phyloP scores from a whole-genome alignment of 2,888 invertebrate species.

The Pachycephus smyrnensis region DNA sequence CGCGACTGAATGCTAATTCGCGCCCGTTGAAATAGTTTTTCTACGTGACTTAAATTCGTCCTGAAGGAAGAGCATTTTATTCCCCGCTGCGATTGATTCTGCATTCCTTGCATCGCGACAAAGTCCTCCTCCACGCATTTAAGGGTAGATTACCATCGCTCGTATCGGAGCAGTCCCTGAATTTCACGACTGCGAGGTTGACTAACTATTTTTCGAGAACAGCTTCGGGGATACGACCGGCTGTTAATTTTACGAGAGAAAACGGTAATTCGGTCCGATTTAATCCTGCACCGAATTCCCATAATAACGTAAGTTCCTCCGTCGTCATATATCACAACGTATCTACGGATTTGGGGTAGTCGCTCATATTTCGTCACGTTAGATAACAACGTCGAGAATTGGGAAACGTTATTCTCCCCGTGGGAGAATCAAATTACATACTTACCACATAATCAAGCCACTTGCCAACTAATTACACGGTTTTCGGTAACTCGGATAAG shows the following conservation, averaged over 20 bases:
- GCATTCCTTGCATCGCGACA: slow-evolving; percentile 37
- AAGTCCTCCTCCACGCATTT: slow-evolving; percentile 37
- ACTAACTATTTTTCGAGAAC: neutral
- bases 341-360: neutral
- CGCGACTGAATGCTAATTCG: slow-evolving; percentile 43
- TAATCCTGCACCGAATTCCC: neutral
- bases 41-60: slow-evolving; percentile 62
- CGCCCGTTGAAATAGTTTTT: slow-evolving; percentile 56
- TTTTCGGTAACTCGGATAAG: neutral
- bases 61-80: slow-evolving; percentile 39
- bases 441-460: neutral
- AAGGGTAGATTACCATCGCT: slow-evolving; percentile 26
- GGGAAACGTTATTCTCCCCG: neutral
- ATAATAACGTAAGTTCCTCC: neutral
- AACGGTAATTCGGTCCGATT: neutral
- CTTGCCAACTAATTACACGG: neutral
- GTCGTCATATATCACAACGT: neutral
- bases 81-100: slow-evolving; percentile 37
- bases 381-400: neutral
- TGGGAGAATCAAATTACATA: slow-evolving; percentile 2
- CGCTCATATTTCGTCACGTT: neutral
- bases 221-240: neutral
- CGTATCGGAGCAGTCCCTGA: neutral
- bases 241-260: neutral
- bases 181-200: neutral